Conservation (phyloP, 2,888 invertebrate genomes). For the Ochropacha duplaris region DNA sequence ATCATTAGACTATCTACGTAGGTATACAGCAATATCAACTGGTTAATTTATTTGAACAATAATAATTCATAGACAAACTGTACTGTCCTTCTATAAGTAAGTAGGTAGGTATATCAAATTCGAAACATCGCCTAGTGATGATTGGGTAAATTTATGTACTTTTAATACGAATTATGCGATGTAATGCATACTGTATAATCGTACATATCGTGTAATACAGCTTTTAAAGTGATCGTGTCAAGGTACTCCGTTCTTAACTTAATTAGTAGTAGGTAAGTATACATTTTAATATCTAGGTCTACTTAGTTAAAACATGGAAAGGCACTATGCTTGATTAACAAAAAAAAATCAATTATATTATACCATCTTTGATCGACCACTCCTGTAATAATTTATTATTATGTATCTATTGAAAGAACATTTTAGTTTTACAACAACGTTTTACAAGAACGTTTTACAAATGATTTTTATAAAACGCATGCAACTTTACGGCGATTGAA, state of each 20-base stretch:
- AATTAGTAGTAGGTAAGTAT: constrained; percentile 39
- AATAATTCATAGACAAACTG: constrained; percentile 45
- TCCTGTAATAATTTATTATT: constrained; percentile 11
- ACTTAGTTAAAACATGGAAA: constrained; percentile 64
- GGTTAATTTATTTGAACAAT: constrained; percentile 48
- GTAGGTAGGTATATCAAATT: constrained; percentile 54
- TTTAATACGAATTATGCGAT: constrained; percentile 27
- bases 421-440: no score
- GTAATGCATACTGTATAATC: constrained; percentile 30
- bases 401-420: constrained; percentile 16
- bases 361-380: constrained; percentile 18
- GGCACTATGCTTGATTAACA: constrained; percentile 76
- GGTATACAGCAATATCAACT: constrained; percentile 53
- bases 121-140: constrained; percentile 47
- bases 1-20: constrained; percentile 63
- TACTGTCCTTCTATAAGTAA: constrained; percentile 36
- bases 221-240: constrained; percentile 29
- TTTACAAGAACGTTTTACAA: no score
- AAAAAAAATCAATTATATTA: constrained; percentile 31
- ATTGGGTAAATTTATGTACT: constrained; percentile 34
- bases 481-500: constrained; percentile 25
- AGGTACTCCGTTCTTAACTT: constrained; percentile 43
- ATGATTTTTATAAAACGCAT: constrained; percentile 24
- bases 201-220: constrained; percentile 34
- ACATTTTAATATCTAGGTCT: constrained; percentile 44